These are phyloP conservation scores for Caloenas nicobarica DNA, from an alignment of 2,113 vertebrate species.

Conservation along the genomic window DNA sequence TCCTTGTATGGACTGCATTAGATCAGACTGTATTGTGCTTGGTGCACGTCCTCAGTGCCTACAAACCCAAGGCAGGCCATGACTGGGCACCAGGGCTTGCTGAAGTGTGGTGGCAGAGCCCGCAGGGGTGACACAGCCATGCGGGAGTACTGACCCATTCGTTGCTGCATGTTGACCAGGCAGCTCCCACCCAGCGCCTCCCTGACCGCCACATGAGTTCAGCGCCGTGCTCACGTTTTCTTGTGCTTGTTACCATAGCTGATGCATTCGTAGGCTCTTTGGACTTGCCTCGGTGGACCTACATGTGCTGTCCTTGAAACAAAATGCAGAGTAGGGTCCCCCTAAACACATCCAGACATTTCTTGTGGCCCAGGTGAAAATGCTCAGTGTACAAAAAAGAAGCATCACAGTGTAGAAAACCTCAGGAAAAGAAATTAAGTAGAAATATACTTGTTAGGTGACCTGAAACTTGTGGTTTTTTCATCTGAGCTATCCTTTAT, in stretches of 20 bases:
- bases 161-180: neutral
- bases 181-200: neutral
- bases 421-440: neutral
- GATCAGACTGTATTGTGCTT: neutral
- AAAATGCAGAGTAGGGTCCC: neutral
- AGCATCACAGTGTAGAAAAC: neutral
- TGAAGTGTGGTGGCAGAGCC: neutral
- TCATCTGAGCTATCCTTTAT: neutral
- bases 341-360: neutral
- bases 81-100: neutral
- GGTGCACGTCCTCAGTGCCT: neutral
- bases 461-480: neutral
- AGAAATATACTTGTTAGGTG: neutral
- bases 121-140: accelerated
- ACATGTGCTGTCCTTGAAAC: neutral
- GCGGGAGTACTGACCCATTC: neutral
- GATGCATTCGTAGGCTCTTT: neutral
- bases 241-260: neutral
- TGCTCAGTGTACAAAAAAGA: neutral
- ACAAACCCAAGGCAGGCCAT: neutral
- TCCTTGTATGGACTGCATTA: neutral
- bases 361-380: neutral
- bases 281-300: neutral
- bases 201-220: neutral
- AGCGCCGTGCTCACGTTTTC: neutral